These are phyloP conservation scores for Fringilla coelebs DNA, from an alignment of 2,797 vertebrate species.

Conservation along the genomic window DNA sequence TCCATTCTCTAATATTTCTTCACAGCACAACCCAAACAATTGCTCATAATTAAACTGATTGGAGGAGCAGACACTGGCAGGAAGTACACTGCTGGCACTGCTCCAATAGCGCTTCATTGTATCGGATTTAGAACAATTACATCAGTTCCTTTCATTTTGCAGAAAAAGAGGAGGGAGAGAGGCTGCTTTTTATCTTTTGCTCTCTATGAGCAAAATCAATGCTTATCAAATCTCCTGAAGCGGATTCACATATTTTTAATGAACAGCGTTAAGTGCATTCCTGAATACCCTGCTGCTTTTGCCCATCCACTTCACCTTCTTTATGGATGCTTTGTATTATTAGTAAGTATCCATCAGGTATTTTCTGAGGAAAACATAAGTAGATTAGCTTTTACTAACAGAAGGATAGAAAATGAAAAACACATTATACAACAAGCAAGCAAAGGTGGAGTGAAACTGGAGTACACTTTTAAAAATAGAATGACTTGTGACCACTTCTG, in stretches of 20 bases:
- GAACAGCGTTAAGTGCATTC: background rate
- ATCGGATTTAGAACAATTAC: constrained; percentile 73
- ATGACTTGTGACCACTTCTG: background rate
- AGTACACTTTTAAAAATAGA: background rate
- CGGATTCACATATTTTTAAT: constrained; percentile 3
- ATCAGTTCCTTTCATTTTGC: constrained; percentile 75
- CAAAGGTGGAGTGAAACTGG: background rate
- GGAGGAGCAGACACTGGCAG: constrained; percentile 77
- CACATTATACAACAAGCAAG: background rate
- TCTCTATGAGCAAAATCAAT: constrained; percentile 1
- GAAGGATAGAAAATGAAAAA: constrained; percentile 3
- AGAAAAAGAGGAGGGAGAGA: background rate
- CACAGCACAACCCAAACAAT: constrained; percentile 78
- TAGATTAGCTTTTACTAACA: background rate
- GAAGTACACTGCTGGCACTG: constrained; percentile 70
- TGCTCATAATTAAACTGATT: constrained; percentile 80
- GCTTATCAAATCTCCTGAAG: constrained; percentile 50
- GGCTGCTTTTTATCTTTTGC: background rate
- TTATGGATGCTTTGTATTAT: background rate
- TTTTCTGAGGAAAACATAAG: background rate
- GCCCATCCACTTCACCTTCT: background rate
- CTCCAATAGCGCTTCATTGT: constrained; percentile 66
- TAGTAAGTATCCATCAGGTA: background rate
- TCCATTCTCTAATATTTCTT: constrained; percentile 84
- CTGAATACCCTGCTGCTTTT: background rate